These are phyloP conservation scores for Phoxinus dragarum DNA, from an alignment of 2,797 vertebrate genomes.

Conservation along the genomic window DNA sequence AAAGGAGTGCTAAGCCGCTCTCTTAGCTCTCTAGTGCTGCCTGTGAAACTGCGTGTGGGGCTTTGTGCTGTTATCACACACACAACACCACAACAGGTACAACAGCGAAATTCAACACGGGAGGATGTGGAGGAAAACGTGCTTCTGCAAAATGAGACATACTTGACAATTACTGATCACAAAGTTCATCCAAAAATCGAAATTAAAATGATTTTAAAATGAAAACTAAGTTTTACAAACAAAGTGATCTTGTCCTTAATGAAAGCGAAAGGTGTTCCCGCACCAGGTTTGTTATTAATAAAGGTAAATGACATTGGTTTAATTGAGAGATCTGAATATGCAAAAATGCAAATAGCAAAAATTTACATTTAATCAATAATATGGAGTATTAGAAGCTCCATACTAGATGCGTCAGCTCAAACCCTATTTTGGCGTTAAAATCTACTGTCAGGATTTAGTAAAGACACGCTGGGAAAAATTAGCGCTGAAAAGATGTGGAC, in stretches of 20 bases:
- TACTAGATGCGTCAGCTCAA: no score
- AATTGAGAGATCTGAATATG: background rate
- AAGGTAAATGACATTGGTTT: background rate
- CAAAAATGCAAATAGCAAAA: background rate
- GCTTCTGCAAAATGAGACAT: background rate
- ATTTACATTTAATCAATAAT: background rate
- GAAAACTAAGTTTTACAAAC: background rate
- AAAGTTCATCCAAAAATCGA: background rate
- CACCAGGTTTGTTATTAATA: background rate
- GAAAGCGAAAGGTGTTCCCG: background rate
- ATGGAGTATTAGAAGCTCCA: no score
- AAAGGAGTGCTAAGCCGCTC: constrained; percentile 43
- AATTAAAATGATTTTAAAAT: background rate
- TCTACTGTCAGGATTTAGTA: background rate
- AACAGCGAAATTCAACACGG: background rate
- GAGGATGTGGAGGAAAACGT: background rate
- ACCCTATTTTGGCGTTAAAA: background rate
- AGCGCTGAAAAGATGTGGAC: background rate
- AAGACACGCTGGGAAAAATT: background rate
- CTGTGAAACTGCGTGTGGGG: background rate
- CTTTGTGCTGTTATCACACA: constrained; percentile 34
- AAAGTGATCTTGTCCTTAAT: background rate
- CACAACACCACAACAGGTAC: constrained; percentile 14
- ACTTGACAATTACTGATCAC: background rate
- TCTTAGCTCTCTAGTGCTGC: background rate